Percentiles rank a stretch among this genome's conserved stretches.
Evolutionary conservation across 2,888 invertebrate species (phyloP).

Genomic region (Tenthredo notha): DNA sequence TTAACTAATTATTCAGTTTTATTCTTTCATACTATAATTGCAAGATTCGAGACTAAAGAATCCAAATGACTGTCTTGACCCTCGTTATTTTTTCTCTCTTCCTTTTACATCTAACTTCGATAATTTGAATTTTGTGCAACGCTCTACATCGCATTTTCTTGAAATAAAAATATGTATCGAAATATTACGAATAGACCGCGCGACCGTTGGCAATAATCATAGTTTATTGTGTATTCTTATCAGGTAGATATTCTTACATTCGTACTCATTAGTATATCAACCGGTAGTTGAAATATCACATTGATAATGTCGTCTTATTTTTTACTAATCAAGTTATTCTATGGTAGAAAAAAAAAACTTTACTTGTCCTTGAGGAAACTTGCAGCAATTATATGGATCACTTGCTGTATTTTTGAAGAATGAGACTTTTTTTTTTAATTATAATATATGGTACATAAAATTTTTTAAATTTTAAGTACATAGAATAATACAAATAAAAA

Average conservation of each 20-base stretch:
- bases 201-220: not conserved
- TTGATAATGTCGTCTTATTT: not conserved
- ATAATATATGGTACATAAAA: too few relatives aligned
- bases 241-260: not conserved
- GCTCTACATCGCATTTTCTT: not conserved
- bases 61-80: not conserved
- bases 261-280: not conserved
- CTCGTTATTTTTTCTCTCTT: not conserved
- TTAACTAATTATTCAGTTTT: not conserved
- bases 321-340: not conserved
- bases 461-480: too few relatives aligned
- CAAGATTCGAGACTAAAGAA: not conserved
- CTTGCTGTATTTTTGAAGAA: too few relatives aligned
- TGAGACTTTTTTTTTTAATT: too few relatives aligned
- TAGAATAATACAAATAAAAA: too few relatives aligned
- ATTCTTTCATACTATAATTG: not conserved
- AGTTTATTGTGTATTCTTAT: not conserved
- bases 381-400: too few relatives aligned
- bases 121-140: not conserved
- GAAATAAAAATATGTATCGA: not conserved
- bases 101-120: not conserved
- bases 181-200: not conserved
- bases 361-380: too few relatives aligned
- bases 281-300: not conserved
- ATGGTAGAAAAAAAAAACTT: not conserved